Conservation (phyloP, 1,140 invertebrate species). For the Micrasema minimum region DNA sequence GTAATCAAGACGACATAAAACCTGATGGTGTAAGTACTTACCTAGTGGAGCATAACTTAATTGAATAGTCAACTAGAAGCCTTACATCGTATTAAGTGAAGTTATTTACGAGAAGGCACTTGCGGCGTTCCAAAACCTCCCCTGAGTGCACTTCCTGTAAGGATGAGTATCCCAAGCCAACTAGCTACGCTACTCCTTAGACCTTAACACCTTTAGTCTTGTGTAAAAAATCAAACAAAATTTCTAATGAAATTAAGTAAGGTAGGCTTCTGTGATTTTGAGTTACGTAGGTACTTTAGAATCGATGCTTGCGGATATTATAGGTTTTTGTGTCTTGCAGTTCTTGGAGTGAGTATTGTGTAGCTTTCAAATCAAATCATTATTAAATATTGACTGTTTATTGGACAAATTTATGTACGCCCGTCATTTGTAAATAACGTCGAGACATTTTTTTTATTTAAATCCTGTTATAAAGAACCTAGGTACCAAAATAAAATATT, state of each 20-base stretch:
- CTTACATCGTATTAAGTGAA: not conserved
- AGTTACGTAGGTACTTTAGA: not conserved
- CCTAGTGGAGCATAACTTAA: slow-evolving; percentile 12
- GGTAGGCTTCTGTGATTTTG: not conserved
- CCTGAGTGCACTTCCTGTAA: slow-evolving; percentile 17
- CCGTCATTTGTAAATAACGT: no score
- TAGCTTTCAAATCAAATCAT: not conserved
- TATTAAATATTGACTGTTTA: not conserved
- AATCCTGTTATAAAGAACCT: not conserved
- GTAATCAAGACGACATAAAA: no score
- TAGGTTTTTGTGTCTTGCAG: not conserved
- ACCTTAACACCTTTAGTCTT: slow-evolving; percentile 6
- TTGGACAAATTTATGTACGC: no score
- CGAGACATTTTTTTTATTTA: no score
- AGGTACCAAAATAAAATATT: not conserved
- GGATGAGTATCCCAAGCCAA: slow-evolving; percentile 7
- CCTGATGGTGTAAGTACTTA: no score
- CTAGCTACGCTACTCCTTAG: slow-evolving; percentile 1
- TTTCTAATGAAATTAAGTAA: not conserved
- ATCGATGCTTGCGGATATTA: slow-evolving; percentile 1
- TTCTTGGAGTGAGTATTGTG: not conserved
- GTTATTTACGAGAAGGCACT: slow-evolving; percentile 5
- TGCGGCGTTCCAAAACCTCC: slow-evolving; percentile 18
- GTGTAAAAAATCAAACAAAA: not conserved
- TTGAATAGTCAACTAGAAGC: slow-evolving; percentile 29